Percentiles rank a stretch among this genome's conserved stretches.
Evolutionary conservation across 2,888 invertebrate genomes (phyloP).

Genomic region (Protodeltote pygarga): DNA sequence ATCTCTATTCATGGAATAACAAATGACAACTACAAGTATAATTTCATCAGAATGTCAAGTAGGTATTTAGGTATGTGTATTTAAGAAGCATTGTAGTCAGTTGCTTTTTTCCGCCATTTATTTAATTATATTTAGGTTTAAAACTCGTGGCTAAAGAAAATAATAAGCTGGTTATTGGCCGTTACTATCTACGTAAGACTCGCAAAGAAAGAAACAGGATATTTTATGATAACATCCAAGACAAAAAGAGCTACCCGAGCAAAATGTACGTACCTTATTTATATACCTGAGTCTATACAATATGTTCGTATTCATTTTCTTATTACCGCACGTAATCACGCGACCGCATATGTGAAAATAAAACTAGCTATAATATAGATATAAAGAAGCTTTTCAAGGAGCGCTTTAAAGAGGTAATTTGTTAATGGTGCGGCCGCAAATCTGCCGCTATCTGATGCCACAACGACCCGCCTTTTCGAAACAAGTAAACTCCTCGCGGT

Average conservation of each 20-base stretch:
- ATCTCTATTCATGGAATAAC: no score
- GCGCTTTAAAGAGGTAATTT: conserved; percentile 77
- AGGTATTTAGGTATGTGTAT: no score
- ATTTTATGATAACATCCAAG: conserved; percentile 46
- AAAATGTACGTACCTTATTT: conserved; percentile 47
- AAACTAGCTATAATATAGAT: conserved; percentile 47
- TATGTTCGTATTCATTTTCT: conserved; percentile 56
- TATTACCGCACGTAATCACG: conserved; percentile 60
- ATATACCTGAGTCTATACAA: conserved; percentile 44
- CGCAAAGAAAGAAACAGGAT: conserved; percentile 31
- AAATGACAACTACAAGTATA: no score
- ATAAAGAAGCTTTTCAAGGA: conserved; percentile 56
- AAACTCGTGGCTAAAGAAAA: conserved; percentile 8
- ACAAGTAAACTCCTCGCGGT: conserved; percentile 76
- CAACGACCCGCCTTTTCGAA: conserved; percentile 79
- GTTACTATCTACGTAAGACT: conserved; percentile 26
- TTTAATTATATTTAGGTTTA: conserved; percentile 9
- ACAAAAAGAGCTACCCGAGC: conserved; percentile 39
- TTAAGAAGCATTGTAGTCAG: no score
- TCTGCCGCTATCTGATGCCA: conserved; percentile 80
- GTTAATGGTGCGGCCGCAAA: conserved; percentile 82
- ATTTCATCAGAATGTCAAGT: no score
- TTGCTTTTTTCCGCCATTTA: no score
- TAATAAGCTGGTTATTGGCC: conserved; percentile 25
- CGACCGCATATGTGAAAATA: conserved; percentile 58